These are phyloP conservation scores for Melipona quadrifasciata DNA, from an alignment of 1,140 invertebrate species.

Conservation along the genomic window DNA sequence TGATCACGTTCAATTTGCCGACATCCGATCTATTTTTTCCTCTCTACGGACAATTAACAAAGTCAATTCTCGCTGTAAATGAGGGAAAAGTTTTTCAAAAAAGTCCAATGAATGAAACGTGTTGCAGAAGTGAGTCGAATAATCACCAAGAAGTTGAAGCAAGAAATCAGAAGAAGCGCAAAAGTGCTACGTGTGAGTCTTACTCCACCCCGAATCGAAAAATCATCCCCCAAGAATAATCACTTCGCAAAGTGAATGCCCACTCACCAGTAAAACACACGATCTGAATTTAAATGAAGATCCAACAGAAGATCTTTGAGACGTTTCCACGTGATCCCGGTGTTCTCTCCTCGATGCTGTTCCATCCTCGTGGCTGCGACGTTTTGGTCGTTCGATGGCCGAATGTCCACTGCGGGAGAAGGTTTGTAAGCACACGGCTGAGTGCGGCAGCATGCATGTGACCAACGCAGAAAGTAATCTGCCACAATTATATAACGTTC, in stretches of 20 bases:
- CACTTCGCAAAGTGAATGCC: neutral
- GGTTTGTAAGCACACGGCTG: conserved; percentile 37
- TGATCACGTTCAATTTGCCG: conserved; percentile 15
- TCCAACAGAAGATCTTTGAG: conserved; percentile 57
- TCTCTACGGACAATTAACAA: neutral
- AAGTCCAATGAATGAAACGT: neutral
- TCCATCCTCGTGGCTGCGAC: conserved; percentile 63
- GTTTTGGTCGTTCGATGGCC: conserved; percentile 43
- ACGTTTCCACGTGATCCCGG: conserved; percentile 53
- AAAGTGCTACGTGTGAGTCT: neutral
- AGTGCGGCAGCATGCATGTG: conserved; percentile 59
- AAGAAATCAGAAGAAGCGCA: neutral
- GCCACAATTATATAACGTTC: conserved; percentile 69
- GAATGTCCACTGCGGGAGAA: conserved; percentile 68
- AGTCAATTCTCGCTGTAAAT: neutral
- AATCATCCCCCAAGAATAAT: neutral
- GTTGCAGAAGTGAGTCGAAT: neutral
- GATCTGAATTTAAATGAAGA: conserved; percentile 70
- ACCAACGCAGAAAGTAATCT: conserved; percentile 68
- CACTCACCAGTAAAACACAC: conserved; percentile 76
- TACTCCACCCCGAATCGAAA: neutral
- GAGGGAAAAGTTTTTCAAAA: no score
- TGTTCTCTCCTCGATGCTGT: conserved; percentile 21
- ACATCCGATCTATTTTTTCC: conserved; percentile 37
- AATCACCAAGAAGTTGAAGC: neutral